Evolutionary conservation across 2,888 invertebrate genomes (phyloP).

Genomic region (Polyploca ridens): DNA sequence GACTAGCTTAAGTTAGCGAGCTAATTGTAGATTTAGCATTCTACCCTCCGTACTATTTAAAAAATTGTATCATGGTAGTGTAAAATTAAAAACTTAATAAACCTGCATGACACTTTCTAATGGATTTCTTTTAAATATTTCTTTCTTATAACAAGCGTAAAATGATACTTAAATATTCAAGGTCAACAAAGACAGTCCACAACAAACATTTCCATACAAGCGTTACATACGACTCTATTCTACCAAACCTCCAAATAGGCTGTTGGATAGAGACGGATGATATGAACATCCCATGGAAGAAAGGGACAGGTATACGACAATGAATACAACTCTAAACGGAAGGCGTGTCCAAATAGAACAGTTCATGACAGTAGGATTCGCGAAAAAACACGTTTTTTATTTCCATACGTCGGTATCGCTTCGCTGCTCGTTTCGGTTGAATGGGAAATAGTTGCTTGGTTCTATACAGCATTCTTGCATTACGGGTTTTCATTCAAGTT

Average conservation of each 20-base stretch:
- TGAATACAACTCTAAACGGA: constrained; percentile 41
- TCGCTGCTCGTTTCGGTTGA: constrained; percentile 33
- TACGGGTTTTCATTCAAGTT: too few relatives aligned
- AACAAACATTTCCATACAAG: constrained; percentile 18
- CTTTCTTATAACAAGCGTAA: not conserved
- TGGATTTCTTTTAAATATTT: too few relatives aligned
- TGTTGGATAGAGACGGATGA: constrained; percentile 36
- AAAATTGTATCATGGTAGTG: too few relatives aligned
- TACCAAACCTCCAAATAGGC: constrained; percentile 37
- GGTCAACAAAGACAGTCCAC: not conserved
- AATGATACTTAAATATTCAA: not conserved
- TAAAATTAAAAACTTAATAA: too few relatives aligned
- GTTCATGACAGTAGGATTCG: constrained; percentile 52
- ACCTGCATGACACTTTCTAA: too few relatives aligned
- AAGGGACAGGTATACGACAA: constrained; percentile 44
- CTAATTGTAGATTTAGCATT: too few relatives aligned
- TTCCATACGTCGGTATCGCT: constrained; percentile 15
- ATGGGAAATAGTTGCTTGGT: constrained; percentile 41
- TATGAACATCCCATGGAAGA: constrained; percentile 33
- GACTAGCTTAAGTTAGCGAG: too few relatives aligned
- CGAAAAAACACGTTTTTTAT: constrained; percentile 61
- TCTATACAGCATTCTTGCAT: not conserved
- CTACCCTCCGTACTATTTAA: too few relatives aligned
- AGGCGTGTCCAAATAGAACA: constrained; percentile 80
- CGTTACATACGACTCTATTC: constrained; percentile 41